Evolutionary conservation across 1,140 invertebrate species (phyloP), one percentile per base, ranked within the genome.

Genomic region (Venustaconcha ellipsiformis): DNA sequence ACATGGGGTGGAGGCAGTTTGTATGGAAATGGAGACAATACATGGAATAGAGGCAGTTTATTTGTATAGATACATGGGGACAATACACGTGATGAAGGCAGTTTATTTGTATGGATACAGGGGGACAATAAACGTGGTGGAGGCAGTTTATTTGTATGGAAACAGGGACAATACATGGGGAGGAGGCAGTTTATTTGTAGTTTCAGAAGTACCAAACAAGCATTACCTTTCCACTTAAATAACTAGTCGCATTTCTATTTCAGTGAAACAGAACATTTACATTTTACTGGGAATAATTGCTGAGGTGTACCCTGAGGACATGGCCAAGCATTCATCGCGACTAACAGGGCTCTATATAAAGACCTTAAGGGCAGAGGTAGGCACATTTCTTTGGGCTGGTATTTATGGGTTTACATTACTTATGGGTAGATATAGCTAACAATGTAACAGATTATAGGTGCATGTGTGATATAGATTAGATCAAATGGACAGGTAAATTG

Each of bases 201-300:
- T 15, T 18, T 14, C 13, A 64, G 30, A 30, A 64, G 20, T 64
- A 17, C 15, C 13, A 14, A 15, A 1, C 30, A 14, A 64, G 18
- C 14, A 14, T 18, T 23, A n/a, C 23, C 23, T 62, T 74, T 55
- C 15, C 13, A 56, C 57, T 14, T 57, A 23, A 48, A 17, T 72
- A 18, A 23, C 67, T 74, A 55, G 18, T 30, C 70, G 48, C 18
- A 4, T 68, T 23, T 82, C 70, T 74, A 75, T 81, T 84, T 63
- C 69, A 90, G 88, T 90, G 65, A 86, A 84, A 77, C 82, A 81
- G 20, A 83, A 83, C 63, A 86, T 90, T 58, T 88, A 86, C 73
- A 74, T 83, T 65, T 68, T 90, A 2, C 82, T 90, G 13, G 89
- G 89, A 62, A 81, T 88, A 1, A 73, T 89, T n/a, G 83, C 84